Conservation (phyloP, 2,113 vertebrate genomes). For the Gavia stellata region DNA sequence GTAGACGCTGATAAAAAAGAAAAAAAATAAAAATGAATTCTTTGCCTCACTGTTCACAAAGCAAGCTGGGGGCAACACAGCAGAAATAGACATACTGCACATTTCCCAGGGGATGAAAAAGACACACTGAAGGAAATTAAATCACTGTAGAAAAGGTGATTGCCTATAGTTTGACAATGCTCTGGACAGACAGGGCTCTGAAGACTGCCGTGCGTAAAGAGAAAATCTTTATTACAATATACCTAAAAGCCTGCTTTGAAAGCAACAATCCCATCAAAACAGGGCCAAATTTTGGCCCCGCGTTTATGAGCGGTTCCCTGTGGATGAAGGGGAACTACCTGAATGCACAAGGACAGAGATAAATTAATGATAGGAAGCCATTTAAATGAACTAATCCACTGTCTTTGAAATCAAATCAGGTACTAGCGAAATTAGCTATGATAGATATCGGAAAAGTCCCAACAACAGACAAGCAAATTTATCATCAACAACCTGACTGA, state of each 20-base stretch:
- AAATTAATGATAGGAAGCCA: neutral
- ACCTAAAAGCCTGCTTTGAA: neutral
- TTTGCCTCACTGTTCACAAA: constrained; percentile 51
- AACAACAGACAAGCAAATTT: neutral
- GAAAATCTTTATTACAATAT: constrained; percentile 36
- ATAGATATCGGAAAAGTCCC: neutral
- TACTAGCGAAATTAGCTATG: neutral
- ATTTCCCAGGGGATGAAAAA: constrained; percentile 59
- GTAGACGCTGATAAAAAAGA: constrained; percentile 46
- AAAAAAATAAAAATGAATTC: neutral
- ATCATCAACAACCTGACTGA: neutral
- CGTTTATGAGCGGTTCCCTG: fast-evolving
- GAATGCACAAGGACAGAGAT: neutral
- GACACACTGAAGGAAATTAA: constrained; percentile 62
- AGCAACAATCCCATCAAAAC: neutral
- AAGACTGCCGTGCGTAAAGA: neutral
- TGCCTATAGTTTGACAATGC: constrained; percentile 43
- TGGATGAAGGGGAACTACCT: neutral
- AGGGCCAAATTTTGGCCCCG: neutral
- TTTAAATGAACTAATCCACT: neutral
- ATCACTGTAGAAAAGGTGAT: constrained; percentile 59
- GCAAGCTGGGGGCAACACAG: constrained; percentile 39
- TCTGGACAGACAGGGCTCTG: constrained; percentile 17
- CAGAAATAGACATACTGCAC: constrained; percentile 43
- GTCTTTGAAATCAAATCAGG: neutral